phyloP scores from a whole-genome alignment of 2,113 vertebrate species.

The Macrotus californicus region DNA sequence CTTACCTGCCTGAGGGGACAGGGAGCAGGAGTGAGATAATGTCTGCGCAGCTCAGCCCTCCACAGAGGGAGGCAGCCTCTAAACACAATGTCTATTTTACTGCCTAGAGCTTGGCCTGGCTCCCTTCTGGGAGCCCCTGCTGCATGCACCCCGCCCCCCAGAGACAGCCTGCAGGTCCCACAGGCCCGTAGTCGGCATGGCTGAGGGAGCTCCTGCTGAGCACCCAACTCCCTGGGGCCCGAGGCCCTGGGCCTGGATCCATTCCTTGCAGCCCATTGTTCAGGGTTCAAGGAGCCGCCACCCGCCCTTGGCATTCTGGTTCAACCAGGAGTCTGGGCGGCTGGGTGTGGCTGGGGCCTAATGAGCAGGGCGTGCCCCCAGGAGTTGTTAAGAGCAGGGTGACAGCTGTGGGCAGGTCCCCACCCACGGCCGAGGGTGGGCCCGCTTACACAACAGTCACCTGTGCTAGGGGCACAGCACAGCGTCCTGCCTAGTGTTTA shows the following conservation, averaged over 20 bases:
- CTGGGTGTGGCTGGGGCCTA: constrained; percentile 76
- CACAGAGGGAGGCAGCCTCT: not conserved
- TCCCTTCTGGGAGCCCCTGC: not conserved
- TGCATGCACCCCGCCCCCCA: not conserved
- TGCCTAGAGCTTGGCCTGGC: not conserved
- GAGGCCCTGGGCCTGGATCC: constrained; percentile 73
- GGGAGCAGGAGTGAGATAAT: constrained; percentile 59
- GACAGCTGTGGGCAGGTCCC: constrained; percentile 81
- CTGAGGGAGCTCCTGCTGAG: not conserved
- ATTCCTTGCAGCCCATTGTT: constrained; percentile 78
- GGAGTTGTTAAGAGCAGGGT: constrained; percentile 78
- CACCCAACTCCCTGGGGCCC: not conserved
- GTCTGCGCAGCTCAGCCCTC: constrained; percentile 37
- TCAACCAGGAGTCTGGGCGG: constrained; percentile 80
- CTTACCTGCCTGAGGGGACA: constrained; percentile 63
- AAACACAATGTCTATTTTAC: not conserved
- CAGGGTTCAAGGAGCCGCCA: constrained; percentile 79
- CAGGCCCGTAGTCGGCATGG: not conserved
- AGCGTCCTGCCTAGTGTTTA: constrained; percentile 8
- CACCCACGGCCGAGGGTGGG: constrained; percentile 74
- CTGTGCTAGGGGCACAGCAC: constrained; percentile 55
- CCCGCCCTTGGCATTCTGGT: constrained; percentile 80
- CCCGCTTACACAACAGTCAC: constrained; percentile 77
- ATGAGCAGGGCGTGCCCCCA: constrained; percentile 78
- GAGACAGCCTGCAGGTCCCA: not conserved